phyloP scores from a whole-genome alignment of 2,888 invertebrate species.

The Macropis europaea region DNA sequence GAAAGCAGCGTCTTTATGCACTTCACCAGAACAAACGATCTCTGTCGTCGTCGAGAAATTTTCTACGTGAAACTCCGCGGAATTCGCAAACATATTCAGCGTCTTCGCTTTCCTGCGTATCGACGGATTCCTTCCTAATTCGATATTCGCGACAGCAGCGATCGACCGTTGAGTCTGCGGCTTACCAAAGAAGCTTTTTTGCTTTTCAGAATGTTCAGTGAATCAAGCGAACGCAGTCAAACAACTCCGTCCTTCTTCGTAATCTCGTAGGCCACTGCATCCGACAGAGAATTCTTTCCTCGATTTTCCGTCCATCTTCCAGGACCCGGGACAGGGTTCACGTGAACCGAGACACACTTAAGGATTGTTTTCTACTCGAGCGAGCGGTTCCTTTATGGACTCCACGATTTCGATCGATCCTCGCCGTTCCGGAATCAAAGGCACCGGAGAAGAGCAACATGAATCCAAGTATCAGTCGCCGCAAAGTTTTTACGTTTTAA shows the following conservation, averaged over 20 bases:
- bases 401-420: neutral
- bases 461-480: too few species aligned
- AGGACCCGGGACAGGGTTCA: too few species aligned
- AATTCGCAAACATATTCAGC: too few species aligned
- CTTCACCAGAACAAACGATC: conserved; percentile 5
- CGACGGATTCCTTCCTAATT: too few species aligned
- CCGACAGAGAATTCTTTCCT: neutral
- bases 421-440: neutral
- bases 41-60: neutral
- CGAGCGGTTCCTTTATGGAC: neutral
- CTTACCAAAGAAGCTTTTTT: too few species aligned
- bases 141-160: too few species aligned
- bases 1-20: conserved; percentile 53
- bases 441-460: too few species aligned
- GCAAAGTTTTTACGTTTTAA: too few species aligned
- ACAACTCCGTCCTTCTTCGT: neutral
- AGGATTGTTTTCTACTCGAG: neutral
- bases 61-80: conserved; percentile 1
- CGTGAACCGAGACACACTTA: conserved; percentile 2
- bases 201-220: too few species aligned
- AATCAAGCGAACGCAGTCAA: neutral
- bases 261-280: neutral
- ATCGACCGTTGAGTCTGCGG: too few species aligned
- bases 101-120: too few species aligned
- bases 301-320: too few species aligned